phyloP scores from a whole-genome alignment of 1,140 invertebrate genomes.

The Sipha flava region DNA sequence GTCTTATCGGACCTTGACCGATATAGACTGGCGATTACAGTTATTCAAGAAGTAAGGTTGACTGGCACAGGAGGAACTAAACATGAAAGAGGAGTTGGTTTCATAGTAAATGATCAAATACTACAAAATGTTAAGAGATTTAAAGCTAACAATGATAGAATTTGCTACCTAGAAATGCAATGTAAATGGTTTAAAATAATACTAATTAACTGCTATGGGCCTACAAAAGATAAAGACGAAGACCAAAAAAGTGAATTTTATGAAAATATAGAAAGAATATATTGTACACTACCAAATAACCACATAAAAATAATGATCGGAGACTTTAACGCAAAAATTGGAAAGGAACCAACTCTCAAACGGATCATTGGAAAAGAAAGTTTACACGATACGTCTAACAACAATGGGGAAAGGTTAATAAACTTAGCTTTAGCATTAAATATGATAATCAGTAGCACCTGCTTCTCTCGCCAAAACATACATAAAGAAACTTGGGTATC shows the following conservation, averaged over 20 bases:
- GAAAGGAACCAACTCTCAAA: conserved; percentile 17
- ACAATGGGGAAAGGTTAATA: neutral
- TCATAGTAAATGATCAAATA: neutral
- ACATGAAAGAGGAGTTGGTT: neutral
- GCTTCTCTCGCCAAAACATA: neutral
- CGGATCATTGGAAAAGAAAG: conserved; percentile 40
- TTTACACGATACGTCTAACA: conserved; percentile 35
- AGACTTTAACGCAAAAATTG: conserved; percentile 35
- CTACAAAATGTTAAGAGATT: neutral
- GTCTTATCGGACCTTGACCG: conserved; percentile 12
- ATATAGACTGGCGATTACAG: conserved; percentile 23
- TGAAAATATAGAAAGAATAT: conserved; percentile 12
- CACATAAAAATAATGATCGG: conserved; percentile 34
- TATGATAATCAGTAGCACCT: neutral
- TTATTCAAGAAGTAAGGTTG: conserved; percentile 21
- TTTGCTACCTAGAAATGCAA: conserved; percentile 29
- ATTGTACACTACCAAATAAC: conserved; percentile 19
- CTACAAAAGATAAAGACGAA: conserved; percentile 34
- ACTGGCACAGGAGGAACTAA: neutral
- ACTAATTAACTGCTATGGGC: conserved; percentile 30
- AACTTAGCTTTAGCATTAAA: neutral
- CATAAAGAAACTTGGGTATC: neutral
- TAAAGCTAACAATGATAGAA: conserved; percentile 22
- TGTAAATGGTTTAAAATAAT: conserved; percentile 32
- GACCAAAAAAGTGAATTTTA: conserved; percentile 34